Evolutionary conservation across 2,113 vertebrate species (phyloP).

Genomic region (Stigmatopora nigra): DNA sequence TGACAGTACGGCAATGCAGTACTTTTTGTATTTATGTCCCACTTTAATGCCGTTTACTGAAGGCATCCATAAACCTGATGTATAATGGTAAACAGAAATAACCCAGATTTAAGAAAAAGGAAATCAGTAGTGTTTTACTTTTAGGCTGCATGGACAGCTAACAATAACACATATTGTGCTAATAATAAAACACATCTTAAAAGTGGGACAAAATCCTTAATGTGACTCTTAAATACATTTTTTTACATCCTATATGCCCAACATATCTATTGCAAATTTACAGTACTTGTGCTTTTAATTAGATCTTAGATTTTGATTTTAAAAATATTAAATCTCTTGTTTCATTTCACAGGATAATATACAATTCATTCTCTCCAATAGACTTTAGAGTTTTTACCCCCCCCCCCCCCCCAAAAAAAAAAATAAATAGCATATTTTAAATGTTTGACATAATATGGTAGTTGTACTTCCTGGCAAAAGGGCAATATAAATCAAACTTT

Average conservation of each 20-base stretch:
- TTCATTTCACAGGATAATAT: constrained; percentile 43
- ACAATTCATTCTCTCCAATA: constrained; percentile 37
- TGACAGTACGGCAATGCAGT: constrained; percentile 15
- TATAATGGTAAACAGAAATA: background rate
- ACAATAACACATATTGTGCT: background rate
- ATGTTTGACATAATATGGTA: constrained; percentile 31
- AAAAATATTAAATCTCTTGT: constrained; percentile 37
- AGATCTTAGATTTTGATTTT: constrained; percentile 34
- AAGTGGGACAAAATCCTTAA: constrained; percentile 18
- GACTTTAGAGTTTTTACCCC: constrained; percentile 13
- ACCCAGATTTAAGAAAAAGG: background rate
- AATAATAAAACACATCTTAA: background rate
- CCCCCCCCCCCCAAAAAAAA: too few species aligned
- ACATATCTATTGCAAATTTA: constrained; percentile 55
- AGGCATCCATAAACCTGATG: background rate
- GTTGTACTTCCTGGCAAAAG: constrained; percentile 6
- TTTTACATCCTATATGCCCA: constrained; percentile 25
- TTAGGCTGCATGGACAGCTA: background rate
- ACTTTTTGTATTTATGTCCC: constrained; percentile 9
- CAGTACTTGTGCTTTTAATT: constrained; percentile 62
- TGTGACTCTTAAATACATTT: background rate
- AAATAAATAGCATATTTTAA: constrained; percentile 56
- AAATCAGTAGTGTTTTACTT: constrained; percentile 4
- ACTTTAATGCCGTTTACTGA: constrained; percentile 7
- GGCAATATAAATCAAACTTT: background rate